Evolutionary conservation across 2,113 vertebrate genomes (phyloP), one percentile per base, ranked within the genome.

Genomic region (Barnardius zonarius): DNA sequence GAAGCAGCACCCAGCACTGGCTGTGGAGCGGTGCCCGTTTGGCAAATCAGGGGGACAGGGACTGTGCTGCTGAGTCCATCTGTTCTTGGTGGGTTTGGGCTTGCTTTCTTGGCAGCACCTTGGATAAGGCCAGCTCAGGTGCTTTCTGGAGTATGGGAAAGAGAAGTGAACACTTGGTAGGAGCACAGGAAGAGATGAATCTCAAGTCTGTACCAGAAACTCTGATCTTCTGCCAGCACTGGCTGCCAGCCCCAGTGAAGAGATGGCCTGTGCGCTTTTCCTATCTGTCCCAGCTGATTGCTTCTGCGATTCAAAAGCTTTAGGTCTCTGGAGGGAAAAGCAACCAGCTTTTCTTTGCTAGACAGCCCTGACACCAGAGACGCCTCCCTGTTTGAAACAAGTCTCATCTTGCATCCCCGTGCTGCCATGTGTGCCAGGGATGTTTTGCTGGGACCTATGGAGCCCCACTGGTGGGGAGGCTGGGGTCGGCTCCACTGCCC

Each of bases 381-480:
- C 7, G 55, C 23, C n/a, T 52, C 61, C 17, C 63, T 70, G 17
- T 52, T 55, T 66, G 35, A 75, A 84, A 15, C 1, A 5, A 78
- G 73, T 49, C 66, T 63, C 2, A 1, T 8, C 4, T 72, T 1
- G 0, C 48, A 61, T 76, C 51, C 17, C 16, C 1, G 3, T 35
- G 54, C 81, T 84, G 27, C 69, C 17, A 3, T 43, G 44, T 9
- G 5, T 69, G 57, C 74, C 24, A 5, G 17, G 44, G 52, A 44
- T 2, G 4, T 77, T 83, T 87, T 70, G 25, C 41, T 72, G 86
- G 43, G 62, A 57, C 44, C 52, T n/a, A 11, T 48, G 35, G 43
- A 92, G 46, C 52, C 68, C 61, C 31, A 13, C 17, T 2, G 7
- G 28, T 74, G 44, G 28, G 23, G 27, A 63, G 48, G 13, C 62